Evolutionary conservation across 1,140 invertebrate species (phyloP), one percentile per base, ranked within the genome.

Genomic region (Polypedilum pembai): DNA sequence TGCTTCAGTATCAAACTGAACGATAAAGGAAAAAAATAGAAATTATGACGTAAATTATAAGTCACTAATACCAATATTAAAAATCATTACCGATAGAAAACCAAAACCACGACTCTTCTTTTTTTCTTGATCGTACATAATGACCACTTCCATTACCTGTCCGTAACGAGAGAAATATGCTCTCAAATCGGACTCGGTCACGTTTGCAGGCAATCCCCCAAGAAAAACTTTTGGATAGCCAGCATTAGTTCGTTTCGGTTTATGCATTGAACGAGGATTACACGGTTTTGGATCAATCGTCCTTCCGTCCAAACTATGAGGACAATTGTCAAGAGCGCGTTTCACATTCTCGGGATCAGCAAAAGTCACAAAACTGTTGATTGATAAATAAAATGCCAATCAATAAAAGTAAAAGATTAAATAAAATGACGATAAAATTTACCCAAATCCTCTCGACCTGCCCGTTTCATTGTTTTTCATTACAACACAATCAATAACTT

Each of bases 381-480:
- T 18, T 4, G 3, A 56, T 56, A 69, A 69, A 20, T 18, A 20
- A 17, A 66, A 17, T 66, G 18, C 18, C 12, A 8, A 66, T 66
- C 7, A 66, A 66, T 15, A 66, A 66, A 18, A 18, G 4, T 66
- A 18, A 66, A 66, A 1, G 1, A 66, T 18, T 15, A 8, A 66
- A 20, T 17, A 1, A 20, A 20, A 8, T 69, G 20, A 8, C 18
- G 1, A 8, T 65, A 4, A 18, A 1, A 18, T 7, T 8, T 69
- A 69, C 69, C 95, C 95, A 86, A 98, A 98, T 45, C 95, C 95
- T 79, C 95, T 85, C 21, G 94, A 96, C 75, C 94, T 88, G 1
- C 94, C 94, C 4, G 94, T 95, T 83, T 95, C 93, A 79, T 90
- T 92, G 83, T 97, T 96, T 83, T 95, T 96, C 94, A 98, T 98